phyloP scores from a whole-genome alignment of 2,113 vertebrate species.

The Nyctibius bracteatus region DNA sequence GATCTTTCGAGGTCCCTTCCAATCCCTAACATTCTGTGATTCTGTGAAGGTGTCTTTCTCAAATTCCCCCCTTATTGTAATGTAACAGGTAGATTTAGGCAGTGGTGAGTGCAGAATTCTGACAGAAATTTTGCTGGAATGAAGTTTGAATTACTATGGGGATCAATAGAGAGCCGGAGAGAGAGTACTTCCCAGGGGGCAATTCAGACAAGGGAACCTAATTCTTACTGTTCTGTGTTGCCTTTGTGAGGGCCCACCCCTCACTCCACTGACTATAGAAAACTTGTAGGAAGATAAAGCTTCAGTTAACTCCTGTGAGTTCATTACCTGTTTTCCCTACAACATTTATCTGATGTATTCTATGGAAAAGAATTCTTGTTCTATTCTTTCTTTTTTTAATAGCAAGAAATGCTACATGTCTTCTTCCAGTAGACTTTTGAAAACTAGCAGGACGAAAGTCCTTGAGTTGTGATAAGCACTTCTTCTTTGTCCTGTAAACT shows the following conservation, averaged over 20 bases:
- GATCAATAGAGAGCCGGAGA: not conserved
- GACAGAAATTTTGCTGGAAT: not conserved
- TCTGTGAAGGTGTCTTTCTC: not conserved
- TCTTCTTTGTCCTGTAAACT: not conserved
- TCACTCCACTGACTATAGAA: not conserved
- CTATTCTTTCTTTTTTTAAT: not conserved
- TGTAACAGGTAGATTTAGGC: not conserved
- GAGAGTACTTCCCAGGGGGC: not conserved
- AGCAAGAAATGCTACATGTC: not conserved
- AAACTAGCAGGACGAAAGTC: not conserved
- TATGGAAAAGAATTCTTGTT: not conserved
- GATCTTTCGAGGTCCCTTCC: too few relatives aligned
- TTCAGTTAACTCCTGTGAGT: not conserved
- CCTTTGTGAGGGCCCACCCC: not conserved
- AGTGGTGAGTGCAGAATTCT: not conserved
- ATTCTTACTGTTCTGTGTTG: not conserved
- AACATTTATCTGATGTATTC: not conserved
- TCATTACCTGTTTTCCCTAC: not conserved
- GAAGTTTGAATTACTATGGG: not conserved
- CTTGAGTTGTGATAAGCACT: not conserved
- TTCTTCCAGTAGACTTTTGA: not conserved
- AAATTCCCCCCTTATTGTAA: not conserved
- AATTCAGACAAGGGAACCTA: not conserved
- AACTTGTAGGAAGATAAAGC: not conserved
- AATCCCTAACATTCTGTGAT: too few relatives aligned